phyloP scores from a whole-genome alignment of 2,888 invertebrate species.

The Stenolophus ochropezus region DNA sequence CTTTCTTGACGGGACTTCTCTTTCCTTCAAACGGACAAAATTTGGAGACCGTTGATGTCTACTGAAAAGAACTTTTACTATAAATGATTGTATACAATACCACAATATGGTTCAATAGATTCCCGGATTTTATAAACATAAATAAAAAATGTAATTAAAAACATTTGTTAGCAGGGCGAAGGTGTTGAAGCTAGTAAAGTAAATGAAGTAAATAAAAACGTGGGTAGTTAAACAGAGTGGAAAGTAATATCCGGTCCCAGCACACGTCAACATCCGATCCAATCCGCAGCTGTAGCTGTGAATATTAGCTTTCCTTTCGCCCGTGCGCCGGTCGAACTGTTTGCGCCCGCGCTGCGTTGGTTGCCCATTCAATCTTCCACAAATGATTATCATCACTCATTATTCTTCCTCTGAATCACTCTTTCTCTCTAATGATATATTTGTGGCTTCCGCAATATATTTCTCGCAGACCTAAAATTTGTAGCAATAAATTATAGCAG shows the following conservation, averaged over 20 bases:
- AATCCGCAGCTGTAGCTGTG: constrained; percentile 26
- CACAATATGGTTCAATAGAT: no score
- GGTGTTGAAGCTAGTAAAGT: neutral
- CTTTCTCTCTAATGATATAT: constrained; percentile 6
- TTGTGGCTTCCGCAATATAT: constrained; percentile 16
- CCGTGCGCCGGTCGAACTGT: neutral
- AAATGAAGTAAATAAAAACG: constrained; percentile 33
- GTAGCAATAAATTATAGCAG: constrained; percentile 12
- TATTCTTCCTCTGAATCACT: neutral
- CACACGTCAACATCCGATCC: constrained; percentile 39
- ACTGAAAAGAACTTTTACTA: no score
- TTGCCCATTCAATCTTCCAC: neutral
- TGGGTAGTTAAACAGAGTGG: constrained; percentile 22
- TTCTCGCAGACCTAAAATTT: constrained; percentile 1
- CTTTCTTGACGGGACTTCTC: no score
- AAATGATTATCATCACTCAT: neutral
- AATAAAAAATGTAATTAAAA: no score
- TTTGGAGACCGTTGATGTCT: no score
- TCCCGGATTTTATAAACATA: no score
- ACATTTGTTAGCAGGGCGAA: no score
- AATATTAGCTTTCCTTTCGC: constrained; percentile 26
- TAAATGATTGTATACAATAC: no score
- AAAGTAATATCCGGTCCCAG: constrained; percentile 51
- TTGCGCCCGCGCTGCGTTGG: neutral
- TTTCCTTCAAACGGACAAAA: no score